Conservation (phyloP, 2,113 vertebrate genomes). For the Serilophus lunatus region DNA sequence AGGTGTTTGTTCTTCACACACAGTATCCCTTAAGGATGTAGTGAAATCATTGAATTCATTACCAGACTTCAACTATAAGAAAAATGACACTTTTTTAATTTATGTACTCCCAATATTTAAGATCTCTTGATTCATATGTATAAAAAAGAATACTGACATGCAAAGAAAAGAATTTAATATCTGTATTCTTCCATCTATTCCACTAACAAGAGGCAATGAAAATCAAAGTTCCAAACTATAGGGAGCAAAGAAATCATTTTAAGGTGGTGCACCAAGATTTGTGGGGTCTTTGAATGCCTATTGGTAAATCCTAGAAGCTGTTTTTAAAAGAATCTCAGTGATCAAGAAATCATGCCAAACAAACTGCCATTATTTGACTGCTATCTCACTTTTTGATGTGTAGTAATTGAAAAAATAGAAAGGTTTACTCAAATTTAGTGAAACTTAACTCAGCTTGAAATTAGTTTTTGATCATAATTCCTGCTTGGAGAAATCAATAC, state of each 20-base stretch:
- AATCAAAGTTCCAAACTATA: not conserved
- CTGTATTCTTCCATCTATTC: not conserved
- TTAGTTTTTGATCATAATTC: constrained; percentile 56
- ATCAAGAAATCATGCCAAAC: constrained; percentile 27
- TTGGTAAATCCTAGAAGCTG: not conserved
- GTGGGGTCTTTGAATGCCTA: not conserved
- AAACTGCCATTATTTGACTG: constrained; percentile 15
- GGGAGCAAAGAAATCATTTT: not conserved
- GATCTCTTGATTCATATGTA: not conserved
- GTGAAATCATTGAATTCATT: not conserved
- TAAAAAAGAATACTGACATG: not conserved
- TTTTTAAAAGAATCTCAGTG: constrained; percentile 20
- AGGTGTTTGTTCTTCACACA: not conserved
- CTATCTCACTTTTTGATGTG: constrained; percentile 3
- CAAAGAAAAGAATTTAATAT: not conserved
- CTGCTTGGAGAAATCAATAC: constrained; percentile 56
- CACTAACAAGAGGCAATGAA: not conserved
- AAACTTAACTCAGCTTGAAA: constrained; percentile 62
- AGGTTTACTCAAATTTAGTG: constrained; percentile 16
- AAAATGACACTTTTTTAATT: not conserved
- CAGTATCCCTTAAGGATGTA: not conserved
- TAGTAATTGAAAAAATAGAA: constrained; percentile 43
- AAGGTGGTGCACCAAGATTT: not conserved
- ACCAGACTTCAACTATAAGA: not conserved
- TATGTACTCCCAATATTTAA: not conserved